Base-by-base conservation (phyloP, 2,113 vertebrate genomes). In the Cairina moschata region DNA sequence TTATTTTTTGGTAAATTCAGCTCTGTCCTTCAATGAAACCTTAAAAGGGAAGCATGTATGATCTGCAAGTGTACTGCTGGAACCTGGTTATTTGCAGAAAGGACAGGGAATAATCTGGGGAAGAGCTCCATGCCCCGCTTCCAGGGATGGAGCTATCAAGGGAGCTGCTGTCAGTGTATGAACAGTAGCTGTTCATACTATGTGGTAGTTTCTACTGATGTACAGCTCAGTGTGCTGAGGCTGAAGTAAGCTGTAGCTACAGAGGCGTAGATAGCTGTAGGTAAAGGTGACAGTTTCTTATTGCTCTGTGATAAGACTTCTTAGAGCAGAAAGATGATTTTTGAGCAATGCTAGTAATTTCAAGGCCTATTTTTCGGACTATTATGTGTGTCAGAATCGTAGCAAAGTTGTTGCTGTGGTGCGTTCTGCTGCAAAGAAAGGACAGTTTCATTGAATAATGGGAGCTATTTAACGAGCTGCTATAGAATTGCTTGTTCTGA, bases 111-210 rank as follows among this genome's bases (percentile, higher is more conserved):
- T 21, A 48, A 48, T 48, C 20, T 48, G 46, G 46, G 22, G 48
- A 50, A 50, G 42, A 50, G 72, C 38, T 73, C 48, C 0, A 0
- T 63, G 58, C 40, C 8, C 0, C 3, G 1, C 18, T 66, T n/a
- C 32, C 34, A 25, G 8, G 42, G 81, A 25, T 28, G 46, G 13
- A 91, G 48, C 67, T 84, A 1, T 28, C 6, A 18, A 17, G 66
- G n/a, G 59, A n/a, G 22, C 56, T 46, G 38, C 40, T 74, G 15
- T 38, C 55, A 42, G 20, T 2, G 34, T 36, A 16, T 36, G 44
- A 75, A 0, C n/a, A 59, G 0, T 32, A 74, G 17, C 46, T 81
- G 50, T 40, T 8, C 38, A 40, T 40, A 40, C 38, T 40, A 11
- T 48, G 20, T 59, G 48, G 28, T 21, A 4, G 77, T 50, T 86